A percentile compares a stretch with the other conserved stretches of the same genome.
Evolutionary conservation across 2,113 vertebrate species (phyloP).

Genomic region (Phodopus roborovskii): DNA sequence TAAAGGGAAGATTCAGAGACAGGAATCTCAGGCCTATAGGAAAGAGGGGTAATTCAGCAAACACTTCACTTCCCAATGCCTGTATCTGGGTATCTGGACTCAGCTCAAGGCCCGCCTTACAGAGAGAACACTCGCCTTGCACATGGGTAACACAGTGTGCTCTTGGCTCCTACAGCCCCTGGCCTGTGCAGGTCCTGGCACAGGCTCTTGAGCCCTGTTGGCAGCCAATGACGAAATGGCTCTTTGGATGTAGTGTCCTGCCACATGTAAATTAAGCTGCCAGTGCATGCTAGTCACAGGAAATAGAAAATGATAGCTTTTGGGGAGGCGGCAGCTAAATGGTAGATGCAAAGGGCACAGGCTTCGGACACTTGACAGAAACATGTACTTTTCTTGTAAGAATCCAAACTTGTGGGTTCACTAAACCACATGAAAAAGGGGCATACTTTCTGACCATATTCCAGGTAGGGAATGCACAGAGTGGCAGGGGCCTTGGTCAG

Average conservation of each 20-base stretch:
- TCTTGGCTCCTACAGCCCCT: not conserved
- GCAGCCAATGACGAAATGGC: not conserved
- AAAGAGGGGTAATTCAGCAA: not conserved
- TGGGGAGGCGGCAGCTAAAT: constrained; percentile 80
- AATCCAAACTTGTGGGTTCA: constrained; percentile 82
- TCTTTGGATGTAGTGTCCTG: not conserved
- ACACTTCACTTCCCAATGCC: not conserved
- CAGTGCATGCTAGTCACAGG: constrained; percentile 37
- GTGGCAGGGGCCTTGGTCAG: constrained; percentile 74
- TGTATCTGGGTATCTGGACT: not conserved
- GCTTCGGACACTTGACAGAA: constrained; percentile 80
- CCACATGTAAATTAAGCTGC: constrained; percentile 15
- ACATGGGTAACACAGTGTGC: no score
- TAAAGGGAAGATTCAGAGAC: not conserved
- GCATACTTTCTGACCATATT: constrained; percentile 71
- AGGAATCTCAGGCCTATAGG: not conserved
- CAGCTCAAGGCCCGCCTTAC: not conserved
- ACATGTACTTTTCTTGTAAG: constrained; percentile 80
- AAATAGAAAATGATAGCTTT: constrained; percentile 78
- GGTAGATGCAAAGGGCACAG: constrained; percentile 64
- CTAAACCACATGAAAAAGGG: constrained; percentile 81
- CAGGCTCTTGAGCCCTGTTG: not conserved
- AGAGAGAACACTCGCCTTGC: not conserved
- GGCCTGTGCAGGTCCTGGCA: not conserved
- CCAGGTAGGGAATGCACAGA: constrained; percentile 75